These are phyloP conservation scores for Harpalus rubripes DNA, from an alignment of 2,888 invertebrate genomes.

Conservation along the genomic window DNA sequence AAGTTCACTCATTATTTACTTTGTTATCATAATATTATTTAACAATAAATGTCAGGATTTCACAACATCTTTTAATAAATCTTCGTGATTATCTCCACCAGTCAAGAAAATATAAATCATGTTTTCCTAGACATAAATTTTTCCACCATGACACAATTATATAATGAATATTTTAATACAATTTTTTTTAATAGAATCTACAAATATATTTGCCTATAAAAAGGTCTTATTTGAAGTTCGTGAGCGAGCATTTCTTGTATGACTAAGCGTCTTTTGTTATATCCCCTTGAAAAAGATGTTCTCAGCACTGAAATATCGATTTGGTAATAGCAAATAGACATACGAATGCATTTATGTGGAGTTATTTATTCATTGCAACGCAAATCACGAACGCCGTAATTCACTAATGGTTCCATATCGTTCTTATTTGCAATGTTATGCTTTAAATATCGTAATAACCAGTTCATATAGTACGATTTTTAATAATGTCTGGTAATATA, in stretches of 20 bases:
- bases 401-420: neutral
- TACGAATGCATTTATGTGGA: neutral
- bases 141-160: no score
- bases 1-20: constrained; percentile 37
- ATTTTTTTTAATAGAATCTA: neutral
- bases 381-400: constrained; percentile 20
- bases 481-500: no score
- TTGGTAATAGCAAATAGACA: neutral
- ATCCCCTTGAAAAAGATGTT: neutral
- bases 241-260: neutral
- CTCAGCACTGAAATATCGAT: neutral
- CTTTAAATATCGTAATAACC: no score
- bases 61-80: constrained; percentile 1
- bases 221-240: neutral
- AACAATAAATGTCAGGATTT: constrained; percentile 28
- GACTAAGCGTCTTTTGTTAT: no score
- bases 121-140: no score
- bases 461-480: no score
- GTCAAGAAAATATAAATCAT: no score
- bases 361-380: constrained; percentile 20
- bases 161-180: neutral
- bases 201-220: neutral
- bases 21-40: constrained; percentile 1
- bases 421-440: no score
- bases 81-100: neutral